Evolutionary conservation across 64 coral and sea anemone genomes (phyloP), one percentile per base, ranked within the genome.

Genomic region (Dendrophyllia cribrosa): DNA sequence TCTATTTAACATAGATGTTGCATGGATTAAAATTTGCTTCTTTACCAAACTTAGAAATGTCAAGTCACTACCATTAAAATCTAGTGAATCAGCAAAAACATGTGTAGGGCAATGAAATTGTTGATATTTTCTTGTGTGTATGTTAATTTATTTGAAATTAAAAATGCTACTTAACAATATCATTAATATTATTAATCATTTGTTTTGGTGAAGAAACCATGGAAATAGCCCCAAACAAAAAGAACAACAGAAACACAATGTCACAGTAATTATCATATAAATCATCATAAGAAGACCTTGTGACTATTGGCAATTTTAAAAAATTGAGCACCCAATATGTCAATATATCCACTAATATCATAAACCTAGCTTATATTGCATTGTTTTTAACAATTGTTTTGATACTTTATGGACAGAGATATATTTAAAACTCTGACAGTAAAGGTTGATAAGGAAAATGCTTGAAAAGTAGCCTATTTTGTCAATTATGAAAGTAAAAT

Each of bases 131-230:
- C 12, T 56, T 56, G 53, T 9, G 12, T 56, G 53, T 12, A 56
- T 56, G 7, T 56, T 56, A 56, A 12, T 56, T 56, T 56, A 56
- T 56, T 56, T 56, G 12, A 56, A 56, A 12, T 51, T 75, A 50
- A 49, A 46, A 7, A 20, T 75, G 14, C 44, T 56, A 1, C 53
- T 6, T 56, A 48, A 50, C 44, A 50, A 50, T 75, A 75, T 75
- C 9, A 20, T 49, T 51, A 4, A 75, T 51, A 50, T 75, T 75
- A 15, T 75, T 75, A 50, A 75, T 75, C 14, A 51, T 45, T 20
- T 75, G 72, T 75, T 75, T 72, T 75, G 72, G 46, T 50, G 4
- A 15, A 7, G 46, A 51, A 49, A 75, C 72, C 46, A 75, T 75
- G 72, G 72, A 20, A 50, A 75, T 51, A 7, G 43, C 13, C 3